A percentile compares a stretch with the other conserved stretches of the same genome.
These are phyloP conservation scores for Synergus japonicus DNA, from an alignment of 2,888 invertebrate species.

Conservation along the genomic window DNA sequence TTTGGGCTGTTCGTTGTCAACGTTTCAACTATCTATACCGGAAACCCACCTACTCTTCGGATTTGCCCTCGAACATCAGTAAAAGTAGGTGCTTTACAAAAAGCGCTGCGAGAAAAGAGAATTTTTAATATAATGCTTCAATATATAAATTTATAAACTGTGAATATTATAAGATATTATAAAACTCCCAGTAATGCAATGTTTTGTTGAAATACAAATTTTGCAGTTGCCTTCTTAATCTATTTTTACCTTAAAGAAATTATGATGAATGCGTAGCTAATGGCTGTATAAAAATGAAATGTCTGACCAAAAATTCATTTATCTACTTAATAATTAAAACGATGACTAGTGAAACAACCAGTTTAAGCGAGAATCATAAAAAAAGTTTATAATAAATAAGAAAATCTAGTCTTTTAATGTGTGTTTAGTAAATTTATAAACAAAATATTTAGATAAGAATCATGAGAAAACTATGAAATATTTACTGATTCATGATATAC, in stretches of 20 bases:
- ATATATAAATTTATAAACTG: no score
- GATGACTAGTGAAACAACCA: no score
- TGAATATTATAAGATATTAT: no score
- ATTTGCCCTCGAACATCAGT: background rate
- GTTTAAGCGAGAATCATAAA: no score
- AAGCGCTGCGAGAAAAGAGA: background rate
- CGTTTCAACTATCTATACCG: background rate
- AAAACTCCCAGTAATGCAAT: slow-evolving; percentile 8
- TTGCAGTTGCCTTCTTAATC: no score
- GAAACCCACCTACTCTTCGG: background rate
- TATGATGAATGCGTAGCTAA: no score
- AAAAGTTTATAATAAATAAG: no score
- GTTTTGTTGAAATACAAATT: background rate
- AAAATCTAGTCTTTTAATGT: no score
- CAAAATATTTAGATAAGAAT: background rate
- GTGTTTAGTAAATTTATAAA: background rate
- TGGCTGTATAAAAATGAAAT: no score
- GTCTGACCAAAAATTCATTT: no score
- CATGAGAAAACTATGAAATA: background rate
- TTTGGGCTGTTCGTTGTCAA: background rate
- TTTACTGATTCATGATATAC: background rate
- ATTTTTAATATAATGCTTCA: background rate
- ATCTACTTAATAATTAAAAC: no score
- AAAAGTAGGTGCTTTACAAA: background rate
- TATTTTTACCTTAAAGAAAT: no score